Evolutionary conservation across 2,113 vertebrate species (phyloP).

Genomic region (Noctilio leporinus): DNA sequence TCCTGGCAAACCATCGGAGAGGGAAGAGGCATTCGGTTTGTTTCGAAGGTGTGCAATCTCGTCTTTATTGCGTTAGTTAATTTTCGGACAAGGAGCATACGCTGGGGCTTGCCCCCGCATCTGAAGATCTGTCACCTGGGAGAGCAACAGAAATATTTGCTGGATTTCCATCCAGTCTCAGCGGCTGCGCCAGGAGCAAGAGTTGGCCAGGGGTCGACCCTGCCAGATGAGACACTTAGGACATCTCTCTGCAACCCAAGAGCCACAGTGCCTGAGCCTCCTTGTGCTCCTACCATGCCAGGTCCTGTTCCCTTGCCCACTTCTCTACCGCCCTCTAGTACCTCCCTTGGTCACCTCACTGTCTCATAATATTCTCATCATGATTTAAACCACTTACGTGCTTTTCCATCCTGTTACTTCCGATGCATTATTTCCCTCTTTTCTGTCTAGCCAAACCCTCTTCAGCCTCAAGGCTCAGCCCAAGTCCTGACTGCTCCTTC

Average conservation of each 20-base stretch:
- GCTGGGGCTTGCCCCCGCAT: background rate
- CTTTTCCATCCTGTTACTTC: background rate
- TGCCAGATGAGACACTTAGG: background rate
- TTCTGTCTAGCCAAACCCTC: background rate
- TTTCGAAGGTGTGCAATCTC: slow-evolving; percentile 26
- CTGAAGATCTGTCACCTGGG: background rate
- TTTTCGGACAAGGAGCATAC: background rate
- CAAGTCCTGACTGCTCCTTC: background rate
- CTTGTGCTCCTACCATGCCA: background rate
- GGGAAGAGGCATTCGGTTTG: slow-evolving; percentile 37
- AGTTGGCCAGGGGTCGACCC: background rate
- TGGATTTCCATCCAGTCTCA: background rate
- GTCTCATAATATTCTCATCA: background rate
- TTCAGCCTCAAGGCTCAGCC: background rate
- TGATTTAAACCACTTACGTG: background rate
- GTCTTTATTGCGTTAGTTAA: slow-evolving; percentile 13
- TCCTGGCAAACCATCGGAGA: slow-evolving; percentile 54
- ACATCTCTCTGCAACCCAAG: background rate
- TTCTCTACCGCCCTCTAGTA: too few relatives aligned
- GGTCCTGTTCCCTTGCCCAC: background rate
- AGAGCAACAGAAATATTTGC: background rate
- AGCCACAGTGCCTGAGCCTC: background rate
- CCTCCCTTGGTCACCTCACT: background rate
- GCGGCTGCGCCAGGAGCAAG: background rate
- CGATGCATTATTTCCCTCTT: background rate